Evolutionary conservation across 2,888 invertebrate genomes (phyloP), one percentile per base, ranked within the genome.

Genomic region (Anthophora plumipes): DNA sequence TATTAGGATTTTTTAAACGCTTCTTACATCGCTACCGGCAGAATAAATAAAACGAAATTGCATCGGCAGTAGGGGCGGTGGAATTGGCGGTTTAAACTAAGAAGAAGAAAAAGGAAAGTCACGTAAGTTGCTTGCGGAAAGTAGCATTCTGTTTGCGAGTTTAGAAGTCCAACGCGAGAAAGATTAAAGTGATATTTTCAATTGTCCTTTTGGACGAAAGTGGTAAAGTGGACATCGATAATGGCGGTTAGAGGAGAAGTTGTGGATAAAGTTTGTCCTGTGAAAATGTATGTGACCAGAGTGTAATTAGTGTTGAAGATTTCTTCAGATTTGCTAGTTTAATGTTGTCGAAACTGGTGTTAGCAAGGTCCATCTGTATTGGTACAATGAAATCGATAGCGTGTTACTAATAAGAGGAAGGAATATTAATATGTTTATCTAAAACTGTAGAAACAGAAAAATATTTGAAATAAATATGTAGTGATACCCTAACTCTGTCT

Each of bases 151-250:
- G 67, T 77, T 75, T 61, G 63, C 25, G 61, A 8, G 22, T 22
- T 9, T 6, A 22, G 71, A 54, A 50, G 69, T 31, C 31, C 43
- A 50, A 60, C 54, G 67, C 59, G 50, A 61, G 55, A 2, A 54
- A 75, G 77, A 79, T 84, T 77, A 83, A 77, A 77, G 80, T 48
- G 66, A 83, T 80, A 75, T 83, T 80, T 77, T 6, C 73, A 57
- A 67, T 68, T 43, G 48, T 64, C 41, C n/a, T 25, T 9, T 22
- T 46, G 52, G 20, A 22, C 48, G 22, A 43, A 70, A 37, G 39
- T 66, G 54, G 37, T 41, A 8, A 9, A 59, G 20, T 7, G 41
- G 31, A 37, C 25, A 55, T 50, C 48, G 48, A 17, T 50, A 50
- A 50, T 50, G 48, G 48, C 48, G 31, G 31, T 4, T 31, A 31